These are phyloP conservation scores for Synanthedon andrenaeformis DNA, from an alignment of 2,888 invertebrate species.

Conservation along the genomic window DNA sequence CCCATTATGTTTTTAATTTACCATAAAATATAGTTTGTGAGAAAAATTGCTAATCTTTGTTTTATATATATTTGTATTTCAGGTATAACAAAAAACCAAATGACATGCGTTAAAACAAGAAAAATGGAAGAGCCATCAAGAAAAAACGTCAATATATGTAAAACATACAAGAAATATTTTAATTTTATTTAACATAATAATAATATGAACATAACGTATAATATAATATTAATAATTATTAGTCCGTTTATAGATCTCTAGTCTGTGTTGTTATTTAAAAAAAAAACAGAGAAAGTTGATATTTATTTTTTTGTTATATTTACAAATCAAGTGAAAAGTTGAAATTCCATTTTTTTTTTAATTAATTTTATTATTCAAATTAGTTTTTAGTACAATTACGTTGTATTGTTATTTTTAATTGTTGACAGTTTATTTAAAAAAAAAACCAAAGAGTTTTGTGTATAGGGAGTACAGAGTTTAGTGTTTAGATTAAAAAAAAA, in stretches of 20 bases:
- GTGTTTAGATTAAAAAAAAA: constrained; percentile 4
- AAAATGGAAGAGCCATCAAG: constrained; percentile 46
- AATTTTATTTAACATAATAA: neutral
- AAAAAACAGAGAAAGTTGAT: neutral
- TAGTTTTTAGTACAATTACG: constrained; percentile 1
- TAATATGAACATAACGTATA: neutral
- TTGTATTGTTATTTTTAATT: constrained; percentile 6
- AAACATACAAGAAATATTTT: constrained; percentile 3
- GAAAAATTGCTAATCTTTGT: too few relatives aligned
- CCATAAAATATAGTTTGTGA: too few relatives aligned
- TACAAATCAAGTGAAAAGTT: neutral
- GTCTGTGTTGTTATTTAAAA: neutral
- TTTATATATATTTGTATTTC: constrained; percentile 20
- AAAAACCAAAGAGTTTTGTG: constrained; percentile 32
- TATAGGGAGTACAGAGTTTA: constrained; percentile 8
- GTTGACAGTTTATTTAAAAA: constrained; percentile 7
- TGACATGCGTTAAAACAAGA: constrained; percentile 11
- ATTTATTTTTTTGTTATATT: neutral
- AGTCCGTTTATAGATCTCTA: constrained; percentile 2
- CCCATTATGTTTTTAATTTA: too few relatives aligned
- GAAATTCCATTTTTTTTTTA: constrained; percentile 23
- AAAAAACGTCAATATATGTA: constrained; percentile 3
- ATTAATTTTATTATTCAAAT: constrained; percentile 12
- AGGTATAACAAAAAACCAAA: constrained; percentile 16
- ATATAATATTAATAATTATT: too few relatives aligned